Conservation (phyloP, 30 jellyfish, hydroid and myxozoan genomes). For the Turritopsis rubra region DNA sequence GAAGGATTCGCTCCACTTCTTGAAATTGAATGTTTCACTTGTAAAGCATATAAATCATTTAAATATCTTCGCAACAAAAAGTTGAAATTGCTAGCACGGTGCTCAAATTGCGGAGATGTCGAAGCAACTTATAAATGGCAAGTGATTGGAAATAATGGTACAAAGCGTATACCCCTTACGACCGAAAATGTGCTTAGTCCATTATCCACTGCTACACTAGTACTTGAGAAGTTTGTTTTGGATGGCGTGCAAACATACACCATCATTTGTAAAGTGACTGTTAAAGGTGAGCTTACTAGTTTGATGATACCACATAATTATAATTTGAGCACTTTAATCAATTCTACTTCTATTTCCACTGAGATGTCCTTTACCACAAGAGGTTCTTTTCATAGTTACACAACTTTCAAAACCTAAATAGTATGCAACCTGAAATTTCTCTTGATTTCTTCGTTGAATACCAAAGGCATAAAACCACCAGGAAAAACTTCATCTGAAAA, state of each 20-base stretch:
- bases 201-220: conserved; percentile 11
- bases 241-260: conserved; percentile 43
- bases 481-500: no score
- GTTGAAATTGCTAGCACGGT: conserved; percentile 52
- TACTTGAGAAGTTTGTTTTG: conserved; percentile 25
- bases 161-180: conserved; percentile 2
- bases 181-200: conserved; percentile 35
- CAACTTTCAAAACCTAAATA: no score
- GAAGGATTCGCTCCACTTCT: conserved; percentile 48
- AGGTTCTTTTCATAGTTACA: no score
- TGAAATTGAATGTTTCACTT: conserved; percentile 55
- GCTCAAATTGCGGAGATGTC: conserved; percentile 51
- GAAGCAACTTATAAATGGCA: conserved; percentile 26
- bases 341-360: no score
- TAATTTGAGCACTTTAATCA: no score
- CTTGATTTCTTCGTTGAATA: no score
- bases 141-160: conserved; percentile 26
- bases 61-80: conserved; percentile 36
- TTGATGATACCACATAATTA: neutral
- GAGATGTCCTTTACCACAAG: no score
- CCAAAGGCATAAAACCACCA: no score
- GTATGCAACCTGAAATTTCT: no score
- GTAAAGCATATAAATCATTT: conserved; percentile 58
- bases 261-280: conserved; percentile 18
- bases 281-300: conserved; percentile 19